Conservation (phyloP, 2,113 vertebrate species). For the Aspidoscelis tigris region DNA sequence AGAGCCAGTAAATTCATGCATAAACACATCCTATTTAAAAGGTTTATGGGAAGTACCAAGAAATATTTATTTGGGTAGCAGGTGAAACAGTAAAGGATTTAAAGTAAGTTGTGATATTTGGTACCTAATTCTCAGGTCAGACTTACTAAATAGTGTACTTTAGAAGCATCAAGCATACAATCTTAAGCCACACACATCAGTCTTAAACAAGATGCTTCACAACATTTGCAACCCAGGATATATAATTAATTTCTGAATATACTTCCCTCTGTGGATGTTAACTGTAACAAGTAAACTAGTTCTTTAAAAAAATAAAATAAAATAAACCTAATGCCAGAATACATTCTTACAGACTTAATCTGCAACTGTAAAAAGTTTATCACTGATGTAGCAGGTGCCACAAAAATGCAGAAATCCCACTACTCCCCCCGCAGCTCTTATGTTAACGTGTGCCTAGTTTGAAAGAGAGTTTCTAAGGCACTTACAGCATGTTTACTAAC, state of each 20-base stretch:
- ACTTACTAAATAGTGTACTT: neutral
- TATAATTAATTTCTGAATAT: neutral
- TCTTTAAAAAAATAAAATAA: neutral
- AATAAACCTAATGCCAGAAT: constrained; percentile 13
- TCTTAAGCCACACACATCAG: neutral
- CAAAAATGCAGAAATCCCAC: constrained; percentile 32
- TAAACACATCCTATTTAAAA: neutral
- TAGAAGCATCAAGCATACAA: neutral
- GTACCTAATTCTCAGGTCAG: too few species aligned
- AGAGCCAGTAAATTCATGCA: neutral
- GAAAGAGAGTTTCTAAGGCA: constrained; percentile 19
- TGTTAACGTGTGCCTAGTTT: constrained; percentile 29
- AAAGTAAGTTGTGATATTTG: neutral
- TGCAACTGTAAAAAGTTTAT: constrained; percentile 13
- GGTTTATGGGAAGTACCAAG: neutral
- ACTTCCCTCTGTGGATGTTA: neutral
- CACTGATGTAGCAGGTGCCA: constrained; percentile 13
- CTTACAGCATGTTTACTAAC: constrained; percentile 34
- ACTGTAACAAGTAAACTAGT: neutral
- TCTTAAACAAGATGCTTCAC: neutral
- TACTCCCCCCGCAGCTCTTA: constrained; percentile 25
- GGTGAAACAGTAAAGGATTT: neutral
- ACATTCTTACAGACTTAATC: neutral
- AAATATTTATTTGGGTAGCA: neutral
- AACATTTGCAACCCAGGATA: constrained; percentile 8